These are phyloP conservation scores for Aplodontia rufa DNA, from an alignment of 2,113 vertebrate species.

Conservation along the genomic window DNA sequence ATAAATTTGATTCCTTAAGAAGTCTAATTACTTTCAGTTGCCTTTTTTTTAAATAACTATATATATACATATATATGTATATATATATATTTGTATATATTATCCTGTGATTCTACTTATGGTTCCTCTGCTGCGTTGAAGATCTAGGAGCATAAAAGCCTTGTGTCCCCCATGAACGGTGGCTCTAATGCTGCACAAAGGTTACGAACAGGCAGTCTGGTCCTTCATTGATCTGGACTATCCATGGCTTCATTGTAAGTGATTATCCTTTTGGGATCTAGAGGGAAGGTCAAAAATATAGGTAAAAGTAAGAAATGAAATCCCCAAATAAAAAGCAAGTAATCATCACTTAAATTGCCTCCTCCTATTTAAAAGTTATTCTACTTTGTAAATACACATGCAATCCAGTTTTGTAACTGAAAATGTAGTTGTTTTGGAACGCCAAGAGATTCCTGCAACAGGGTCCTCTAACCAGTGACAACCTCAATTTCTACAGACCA, in stretches of 20 bases:
- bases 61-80: constrained; percentile 79
- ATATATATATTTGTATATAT: constrained; percentile 89
- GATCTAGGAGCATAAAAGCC: constrained; percentile 87
- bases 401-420: not conserved
- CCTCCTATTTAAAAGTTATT: constrained; percentile 14
- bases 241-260: constrained; percentile 95
- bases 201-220: constrained; percentile 85
- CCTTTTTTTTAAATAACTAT: constrained; percentile 90
- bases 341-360: not conserved
- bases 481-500: not conserved
- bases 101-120: constrained; percentile 89
- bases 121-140: constrained; percentile 87
- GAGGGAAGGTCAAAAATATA: constrained; percentile 47
- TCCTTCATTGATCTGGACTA: constrained; percentile 93
- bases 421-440: not conserved
- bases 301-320: not conserved
- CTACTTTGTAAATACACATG: constrained; percentile 1
- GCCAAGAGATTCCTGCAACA: not conserved
- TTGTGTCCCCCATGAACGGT: constrained; percentile 87
- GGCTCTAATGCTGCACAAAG: constrained; percentile 90
- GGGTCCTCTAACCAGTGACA: not conserved
- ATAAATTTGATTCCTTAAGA: constrained; percentile 88
- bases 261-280: constrained; percentile 97
- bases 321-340: constrained; percentile 31
- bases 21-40: constrained; percentile 88